Conservation (phyloP, 2,113 vertebrate species). For the Eudorcas thomsonii region DNA sequence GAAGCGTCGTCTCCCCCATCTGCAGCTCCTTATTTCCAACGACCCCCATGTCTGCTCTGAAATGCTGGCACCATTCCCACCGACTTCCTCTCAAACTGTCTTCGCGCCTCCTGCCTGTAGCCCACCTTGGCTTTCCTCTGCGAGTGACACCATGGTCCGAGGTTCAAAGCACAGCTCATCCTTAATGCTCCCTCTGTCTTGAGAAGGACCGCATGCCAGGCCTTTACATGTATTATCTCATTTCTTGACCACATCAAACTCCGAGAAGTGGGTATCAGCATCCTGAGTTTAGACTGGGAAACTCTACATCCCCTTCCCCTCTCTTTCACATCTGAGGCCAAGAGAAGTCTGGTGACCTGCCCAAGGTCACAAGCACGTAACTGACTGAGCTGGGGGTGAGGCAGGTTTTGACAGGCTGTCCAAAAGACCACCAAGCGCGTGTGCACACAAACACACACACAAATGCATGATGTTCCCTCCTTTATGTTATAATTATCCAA, state of each 20-base stretch:
- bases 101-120: not conserved
- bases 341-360: not conserved
- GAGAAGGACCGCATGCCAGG: not conserved
- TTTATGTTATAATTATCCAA: not conserved
- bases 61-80: too few relatives aligned
- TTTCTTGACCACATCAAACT: not conserved
- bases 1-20: not conserved
- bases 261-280: not conserved
- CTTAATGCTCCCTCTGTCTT: not conserved
- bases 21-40: not conserved
- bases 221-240: not conserved
- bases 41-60: not conserved
- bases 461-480: not conserved
- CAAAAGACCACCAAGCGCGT: not conserved
- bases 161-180: not conserved
- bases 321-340: not conserved
- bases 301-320: not conserved
- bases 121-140: not conserved
- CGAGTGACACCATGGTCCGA: not conserved
- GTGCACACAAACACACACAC: not conserved
- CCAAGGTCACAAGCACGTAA: not conserved
- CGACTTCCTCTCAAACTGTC: not conserved
- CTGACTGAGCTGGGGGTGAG: not conserved
- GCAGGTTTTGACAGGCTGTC: not conserved
- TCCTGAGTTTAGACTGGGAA: not conserved